These are phyloP conservation scores for Seira musarum DNA, from an alignment of 2,888 invertebrate genomes.

Conservation along the genomic window DNA sequence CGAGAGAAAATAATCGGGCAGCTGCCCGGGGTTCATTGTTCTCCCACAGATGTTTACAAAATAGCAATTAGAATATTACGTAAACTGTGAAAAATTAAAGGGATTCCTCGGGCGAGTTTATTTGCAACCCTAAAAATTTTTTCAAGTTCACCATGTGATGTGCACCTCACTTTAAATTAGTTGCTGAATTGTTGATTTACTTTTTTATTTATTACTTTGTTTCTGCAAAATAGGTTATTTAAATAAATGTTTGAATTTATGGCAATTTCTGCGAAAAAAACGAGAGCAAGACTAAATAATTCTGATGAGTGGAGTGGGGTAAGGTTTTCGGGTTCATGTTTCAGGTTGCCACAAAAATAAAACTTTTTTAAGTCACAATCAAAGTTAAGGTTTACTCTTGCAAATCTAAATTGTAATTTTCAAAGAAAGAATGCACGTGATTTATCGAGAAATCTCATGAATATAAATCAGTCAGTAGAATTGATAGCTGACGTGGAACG, in stretches of 20 bases:
- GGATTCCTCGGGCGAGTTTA: too few relatives aligned
- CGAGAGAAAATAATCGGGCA: constrained; percentile 2
- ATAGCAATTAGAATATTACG: too few relatives aligned
- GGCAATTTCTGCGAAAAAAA: background rate
- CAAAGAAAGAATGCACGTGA: constrained; percentile 6
- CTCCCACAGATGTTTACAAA: background rate
- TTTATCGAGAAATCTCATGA: background rate
- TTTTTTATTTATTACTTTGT: too few relatives aligned
- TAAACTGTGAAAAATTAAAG: too few relatives aligned
- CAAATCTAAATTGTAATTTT: background rate
- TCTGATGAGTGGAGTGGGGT: background rate
- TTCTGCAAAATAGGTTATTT: background rate
- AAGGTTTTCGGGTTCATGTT: background rate
- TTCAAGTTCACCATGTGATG: too few relatives aligned
- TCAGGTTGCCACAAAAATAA: background rate
- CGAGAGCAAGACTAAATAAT: background rate
- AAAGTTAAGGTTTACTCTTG: background rate
- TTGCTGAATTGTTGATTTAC: too few relatives aligned
- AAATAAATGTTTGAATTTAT: background rate
- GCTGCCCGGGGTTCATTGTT: constrained; percentile 14
- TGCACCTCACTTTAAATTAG: too few relatives aligned
- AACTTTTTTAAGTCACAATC: too few relatives aligned
- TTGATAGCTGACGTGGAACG: too few relatives aligned
- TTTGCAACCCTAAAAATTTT: too few relatives aligned
- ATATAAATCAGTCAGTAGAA: background rate